These are phyloP conservation scores for Chaetogeoica ovagalla DNA, from an alignment of 2,888 invertebrate genomes.

Conservation along the genomic window DNA sequence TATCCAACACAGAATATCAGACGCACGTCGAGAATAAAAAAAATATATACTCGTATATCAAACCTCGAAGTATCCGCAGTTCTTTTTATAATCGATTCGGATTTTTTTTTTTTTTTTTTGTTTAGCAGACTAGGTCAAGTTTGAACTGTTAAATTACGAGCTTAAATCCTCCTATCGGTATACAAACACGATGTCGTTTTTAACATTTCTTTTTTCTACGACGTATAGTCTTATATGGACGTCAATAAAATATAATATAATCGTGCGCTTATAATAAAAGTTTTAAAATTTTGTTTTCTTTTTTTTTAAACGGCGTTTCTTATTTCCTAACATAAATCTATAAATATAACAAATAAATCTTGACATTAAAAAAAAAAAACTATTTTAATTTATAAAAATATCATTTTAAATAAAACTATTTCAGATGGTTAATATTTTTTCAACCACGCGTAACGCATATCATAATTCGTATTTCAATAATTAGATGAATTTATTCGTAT, in stretches of 20 bases:
- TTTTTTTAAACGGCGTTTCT: no score
- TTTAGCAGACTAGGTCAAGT: constrained; percentile 30
- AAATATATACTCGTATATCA: background rate
- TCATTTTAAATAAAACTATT: no score
- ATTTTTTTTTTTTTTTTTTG: background rate
- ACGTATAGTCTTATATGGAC: background rate
- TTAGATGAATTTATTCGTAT: no score
- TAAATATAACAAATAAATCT: no score
- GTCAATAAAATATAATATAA: background rate
- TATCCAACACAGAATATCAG: background rate
- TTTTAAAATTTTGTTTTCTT: no score
- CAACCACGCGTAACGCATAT: no score
- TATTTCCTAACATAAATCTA: no score
- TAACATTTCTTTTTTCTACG: background rate
- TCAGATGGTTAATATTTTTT: no score
- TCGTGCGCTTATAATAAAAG: no score
- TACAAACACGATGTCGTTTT: background rate
- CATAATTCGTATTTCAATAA: no score
- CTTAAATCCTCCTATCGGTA: background rate
- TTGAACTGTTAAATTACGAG: constrained; percentile 2
- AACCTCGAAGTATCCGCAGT: background rate
- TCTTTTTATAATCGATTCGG: background rate
- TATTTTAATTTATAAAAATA: no score
- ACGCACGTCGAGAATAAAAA: background rate
- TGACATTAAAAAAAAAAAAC: no score